These are phyloP conservation scores for Perognathus longimembris DNA, from an alignment of 2,113 vertebrate genomes.

Conservation along the genomic window DNA sequence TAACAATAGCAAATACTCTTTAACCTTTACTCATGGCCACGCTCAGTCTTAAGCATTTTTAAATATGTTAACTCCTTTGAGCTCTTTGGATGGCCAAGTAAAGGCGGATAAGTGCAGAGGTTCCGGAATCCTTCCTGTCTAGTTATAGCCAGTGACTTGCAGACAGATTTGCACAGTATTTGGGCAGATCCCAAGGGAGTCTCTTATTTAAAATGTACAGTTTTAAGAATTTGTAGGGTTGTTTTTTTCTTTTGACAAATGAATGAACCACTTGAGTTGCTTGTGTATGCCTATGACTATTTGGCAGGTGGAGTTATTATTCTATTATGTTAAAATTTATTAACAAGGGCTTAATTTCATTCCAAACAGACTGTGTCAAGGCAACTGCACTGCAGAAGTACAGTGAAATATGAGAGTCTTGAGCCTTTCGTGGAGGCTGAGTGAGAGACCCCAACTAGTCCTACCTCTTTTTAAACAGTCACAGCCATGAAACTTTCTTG, in stretches of 20 bases:
- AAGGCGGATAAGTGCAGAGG: slow-evolving; percentile 62
- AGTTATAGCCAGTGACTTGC: slow-evolving; percentile 66
- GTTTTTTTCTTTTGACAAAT: slow-evolving; percentile 74
- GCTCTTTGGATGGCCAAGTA: slow-evolving; percentile 61
- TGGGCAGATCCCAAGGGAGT: slow-evolving; percentile 72
- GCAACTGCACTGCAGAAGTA: slow-evolving; percentile 81
- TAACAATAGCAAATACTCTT: neutral
- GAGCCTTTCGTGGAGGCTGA: slow-evolving; percentile 82
- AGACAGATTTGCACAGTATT: slow-evolving; percentile 56
- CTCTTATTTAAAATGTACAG: slow-evolving; percentile 71
- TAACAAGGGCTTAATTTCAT: slow-evolving; percentile 88
- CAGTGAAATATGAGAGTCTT: slow-evolving; percentile 85
- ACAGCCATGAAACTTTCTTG: slow-evolving; percentile 90
- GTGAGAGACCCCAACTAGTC: slow-evolving; percentile 86
- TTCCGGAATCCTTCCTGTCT: slow-evolving; percentile 79
- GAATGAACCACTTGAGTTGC: slow-evolving; percentile 82
- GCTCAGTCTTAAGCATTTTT: neutral
- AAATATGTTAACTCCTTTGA: neutral
- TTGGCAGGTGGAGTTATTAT: slow-evolving; percentile 87
- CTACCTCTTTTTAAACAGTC: slow-evolving; percentile 88
- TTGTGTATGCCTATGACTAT: slow-evolving; percentile 75
- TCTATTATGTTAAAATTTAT: slow-evolving; percentile 87
- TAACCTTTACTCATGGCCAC: neutral
- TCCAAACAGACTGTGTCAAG: slow-evolving; percentile 86
- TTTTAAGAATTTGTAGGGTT: slow-evolving; percentile 61